Evolutionary conservation across 2,797 vertebrate species (phyloP).

Genomic region (Poecilia wingei): DNA sequence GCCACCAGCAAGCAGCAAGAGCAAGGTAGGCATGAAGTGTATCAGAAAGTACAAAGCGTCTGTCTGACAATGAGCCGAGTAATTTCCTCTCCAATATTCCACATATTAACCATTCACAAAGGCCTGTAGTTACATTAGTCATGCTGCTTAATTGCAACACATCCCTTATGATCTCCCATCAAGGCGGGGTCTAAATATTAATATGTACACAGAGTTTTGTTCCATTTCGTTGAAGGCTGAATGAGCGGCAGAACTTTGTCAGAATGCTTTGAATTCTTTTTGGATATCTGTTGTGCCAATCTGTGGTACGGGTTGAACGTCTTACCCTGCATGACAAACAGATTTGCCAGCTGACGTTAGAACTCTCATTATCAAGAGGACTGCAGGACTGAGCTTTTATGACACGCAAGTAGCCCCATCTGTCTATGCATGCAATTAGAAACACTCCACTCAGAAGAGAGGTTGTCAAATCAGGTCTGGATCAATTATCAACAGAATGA

Average conservation of each 20-base stretch:
- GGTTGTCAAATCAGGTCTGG: slow-evolving; percentile 17
- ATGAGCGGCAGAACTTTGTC: slow-evolving; percentile 12
- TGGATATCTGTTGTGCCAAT: slow-evolving; percentile 25
- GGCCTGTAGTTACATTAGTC: slow-evolving; percentile 7
- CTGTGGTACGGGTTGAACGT: neutral
- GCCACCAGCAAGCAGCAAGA: slow-evolving; percentile 79
- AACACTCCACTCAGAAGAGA: slow-evolving; percentile 8
- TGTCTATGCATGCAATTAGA: slow-evolving; percentile 25
- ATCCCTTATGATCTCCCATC: slow-evolving; percentile 22
- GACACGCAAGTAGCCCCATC: slow-evolving; percentile 15
- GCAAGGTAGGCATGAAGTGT: slow-evolving; percentile 74
- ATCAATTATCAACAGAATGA: slow-evolving; percentile 3
- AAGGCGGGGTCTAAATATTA: slow-evolving; percentile 23
- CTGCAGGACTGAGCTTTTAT: slow-evolving; percentile 16
- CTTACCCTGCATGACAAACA: slow-evolving; percentile 3
- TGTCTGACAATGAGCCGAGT: slow-evolving; percentile 16
- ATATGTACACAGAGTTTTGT: slow-evolving; percentile 10
- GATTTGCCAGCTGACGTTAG: slow-evolving; percentile 3
- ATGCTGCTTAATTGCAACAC: slow-evolving; percentile 25
- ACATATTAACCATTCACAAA: slow-evolving; percentile 23
- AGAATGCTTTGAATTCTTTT: slow-evolving; percentile 11
- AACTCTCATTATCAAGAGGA: slow-evolving; percentile 28
- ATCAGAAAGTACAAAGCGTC: slow-evolving; percentile 23
- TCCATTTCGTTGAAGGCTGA: slow-evolving; percentile 2
- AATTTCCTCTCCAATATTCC: neutral